A percentile compares a stretch with the other conserved stretches of the same genome.
Conservation (phyloP, 2,888 invertebrate genomes). For the Lasius fuliginosus region DNA sequence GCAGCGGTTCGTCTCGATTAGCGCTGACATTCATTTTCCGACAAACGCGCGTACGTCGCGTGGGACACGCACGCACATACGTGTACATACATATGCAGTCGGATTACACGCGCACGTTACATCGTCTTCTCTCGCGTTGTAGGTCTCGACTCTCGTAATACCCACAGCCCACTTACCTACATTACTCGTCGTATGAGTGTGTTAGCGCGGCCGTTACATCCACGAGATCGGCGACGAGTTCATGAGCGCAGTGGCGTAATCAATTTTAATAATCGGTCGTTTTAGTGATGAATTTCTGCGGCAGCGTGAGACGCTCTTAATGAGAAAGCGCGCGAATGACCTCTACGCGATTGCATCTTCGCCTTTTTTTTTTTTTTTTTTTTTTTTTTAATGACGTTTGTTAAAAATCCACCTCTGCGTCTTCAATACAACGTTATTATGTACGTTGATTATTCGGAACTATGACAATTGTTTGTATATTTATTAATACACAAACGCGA, state of each 20-base stretch:
- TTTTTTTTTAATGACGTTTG: background rate
- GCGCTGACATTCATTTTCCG: slow-evolving; percentile 50
- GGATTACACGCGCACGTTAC: slow-evolving; percentile 71
- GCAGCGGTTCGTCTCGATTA: slow-evolving; percentile 64
- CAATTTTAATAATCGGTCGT: slow-evolving; percentile 48
- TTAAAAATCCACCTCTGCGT: background rate
- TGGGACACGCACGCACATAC: slow-evolving; percentile 4
- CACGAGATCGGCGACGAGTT: slow-evolving; percentile 18
- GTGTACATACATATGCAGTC: slow-evolving; percentile 16
- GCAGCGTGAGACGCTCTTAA: slow-evolving; percentile 38
- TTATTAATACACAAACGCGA: background rate
- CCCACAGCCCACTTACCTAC: slow-evolving; percentile 86
- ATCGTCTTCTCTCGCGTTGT: slow-evolving; percentile 68
- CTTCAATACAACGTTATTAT: background rate
- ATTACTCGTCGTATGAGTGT: slow-evolving; percentile 74
- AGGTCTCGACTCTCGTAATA: slow-evolving; percentile 82
- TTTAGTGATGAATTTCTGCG: slow-evolving; percentile 32
- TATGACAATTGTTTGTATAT: background rate
- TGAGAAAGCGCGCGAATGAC: slow-evolving; percentile 21
- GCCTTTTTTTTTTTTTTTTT: background rate
- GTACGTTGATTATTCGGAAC: background rate
- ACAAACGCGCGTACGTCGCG: slow-evolving; percentile 3
- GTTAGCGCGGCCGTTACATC: background rate
- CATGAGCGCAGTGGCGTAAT: slow-evolving; percentile 48
- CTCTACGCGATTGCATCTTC: background rate